Evolutionary conservation across 1,140 invertebrate genomes (phyloP).

Genomic region (Pseudomyrmex gracilis): DNA sequence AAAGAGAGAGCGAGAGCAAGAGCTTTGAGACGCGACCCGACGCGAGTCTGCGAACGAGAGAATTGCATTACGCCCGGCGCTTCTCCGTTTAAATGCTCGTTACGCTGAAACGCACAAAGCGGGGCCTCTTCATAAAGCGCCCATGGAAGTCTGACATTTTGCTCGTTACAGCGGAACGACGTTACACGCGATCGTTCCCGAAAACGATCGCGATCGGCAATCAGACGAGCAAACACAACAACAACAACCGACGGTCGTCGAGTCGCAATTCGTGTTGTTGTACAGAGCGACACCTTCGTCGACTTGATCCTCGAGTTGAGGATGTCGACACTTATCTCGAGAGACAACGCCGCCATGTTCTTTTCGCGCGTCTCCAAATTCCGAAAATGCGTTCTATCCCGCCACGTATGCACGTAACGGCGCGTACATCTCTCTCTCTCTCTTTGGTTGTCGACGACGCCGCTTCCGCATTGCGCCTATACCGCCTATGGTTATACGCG

Average conservation of each 20-base stretch:
- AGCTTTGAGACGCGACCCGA: slow-evolving; percentile 55
- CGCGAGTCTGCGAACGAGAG: slow-evolving; percentile 54
- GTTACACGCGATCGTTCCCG: slow-evolving; percentile 38
- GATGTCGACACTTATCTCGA: too few relatives aligned
- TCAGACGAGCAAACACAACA: neutral
- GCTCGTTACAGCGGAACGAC: slow-evolving; percentile 46
- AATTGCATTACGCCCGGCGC: slow-evolving; percentile 62
- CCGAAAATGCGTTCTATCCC: too few relatives aligned
- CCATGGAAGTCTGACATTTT: slow-evolving; percentile 43
- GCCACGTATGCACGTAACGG: slow-evolving; percentile 3
- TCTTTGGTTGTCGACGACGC: neutral
- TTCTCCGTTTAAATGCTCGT: slow-evolving; percentile 62
- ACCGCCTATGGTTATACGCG: slow-evolving; percentile 60
- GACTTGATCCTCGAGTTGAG: too few relatives aligned
- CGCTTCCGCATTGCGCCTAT: slow-evolving; percentile 49
- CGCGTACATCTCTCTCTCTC: too few relatives aligned
- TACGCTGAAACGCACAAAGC: slow-evolving; percentile 53
- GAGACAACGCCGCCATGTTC: too few relatives aligned
- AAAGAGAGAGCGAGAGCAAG: too few relatives aligned
- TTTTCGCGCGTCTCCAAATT: too few relatives aligned
- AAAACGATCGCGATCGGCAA: neutral
- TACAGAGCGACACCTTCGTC: neutral
- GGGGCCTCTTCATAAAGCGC: slow-evolving; percentile 37
- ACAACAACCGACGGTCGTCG: too few relatives aligned
- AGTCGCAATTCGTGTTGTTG: neutral